phyloP scores from a whole-genome alignment of 2,888 invertebrate species.

The Cantharis lateralis region DNA sequence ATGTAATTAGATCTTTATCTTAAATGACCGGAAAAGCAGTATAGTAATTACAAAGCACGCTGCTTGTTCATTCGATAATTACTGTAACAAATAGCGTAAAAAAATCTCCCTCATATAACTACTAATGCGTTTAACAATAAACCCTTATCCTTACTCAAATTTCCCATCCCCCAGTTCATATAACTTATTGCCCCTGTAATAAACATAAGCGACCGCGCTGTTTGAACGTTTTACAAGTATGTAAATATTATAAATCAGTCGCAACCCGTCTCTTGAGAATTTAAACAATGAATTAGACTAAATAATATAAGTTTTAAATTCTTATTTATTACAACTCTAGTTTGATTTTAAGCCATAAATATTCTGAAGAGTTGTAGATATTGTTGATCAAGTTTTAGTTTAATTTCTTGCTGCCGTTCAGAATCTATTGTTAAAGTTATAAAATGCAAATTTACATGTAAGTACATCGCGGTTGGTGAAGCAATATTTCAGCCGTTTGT shows the following conservation, averaged over 20 bases:
- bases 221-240: conserved; percentile 36
- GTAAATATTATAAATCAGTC: conserved; percentile 39
- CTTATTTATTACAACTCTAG: conserved; percentile 31
- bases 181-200: conserved; percentile 30
- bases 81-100: conserved; percentile 21
- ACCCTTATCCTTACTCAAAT: conserved; percentile 31
- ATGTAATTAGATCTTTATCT: neutral
- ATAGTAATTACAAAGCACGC: conserved; percentile 28
- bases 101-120: conserved; percentile 26
- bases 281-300: conserved; percentile 33
- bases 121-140: conserved; percentile 33
- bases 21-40: conserved; percentile 22
- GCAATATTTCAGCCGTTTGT: neutral
- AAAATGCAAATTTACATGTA: neutral
- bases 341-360: conserved; percentile 35
- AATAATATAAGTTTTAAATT: conserved; percentile 26
- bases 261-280: conserved; percentile 31
- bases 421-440: neutral
- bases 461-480: neutral
- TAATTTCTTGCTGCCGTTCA: conserved; percentile 8
- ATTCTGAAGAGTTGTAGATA: neutral
- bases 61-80: conserved; percentile 5
- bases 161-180: conserved; percentile 14
- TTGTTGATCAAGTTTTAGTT: conserved; percentile 2
- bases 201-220: conserved; percentile 26